Percentiles rank a stretch among this genome's conserved stretches.
phyloP scores from a whole-genome alignment of 2,888 invertebrate species.

The Synergus japonicus region DNA sequence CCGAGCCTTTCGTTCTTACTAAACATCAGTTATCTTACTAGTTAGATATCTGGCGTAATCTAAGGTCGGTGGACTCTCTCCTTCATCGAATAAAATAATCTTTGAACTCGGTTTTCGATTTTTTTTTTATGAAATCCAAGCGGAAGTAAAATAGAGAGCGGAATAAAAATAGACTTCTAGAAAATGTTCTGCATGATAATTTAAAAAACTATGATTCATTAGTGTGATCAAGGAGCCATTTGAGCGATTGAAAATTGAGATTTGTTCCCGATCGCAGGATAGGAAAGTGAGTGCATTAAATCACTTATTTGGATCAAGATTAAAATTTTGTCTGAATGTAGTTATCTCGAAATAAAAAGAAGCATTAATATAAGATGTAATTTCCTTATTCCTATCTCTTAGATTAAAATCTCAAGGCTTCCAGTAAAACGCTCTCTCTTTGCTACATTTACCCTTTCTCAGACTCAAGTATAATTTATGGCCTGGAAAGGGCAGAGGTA shows the following conservation, averaged over 20 bases:
- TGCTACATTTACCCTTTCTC: slow-evolving; percentile 22
- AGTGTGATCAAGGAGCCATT: background rate
- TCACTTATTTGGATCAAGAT: background rate
- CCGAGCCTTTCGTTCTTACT: slow-evolving; percentile 49
- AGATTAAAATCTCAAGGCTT: slow-evolving; percentile 36
- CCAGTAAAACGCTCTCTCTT: slow-evolving; percentile 8
- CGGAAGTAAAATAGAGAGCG: no score
- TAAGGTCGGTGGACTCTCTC: slow-evolving; percentile 15
- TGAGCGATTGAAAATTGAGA: background rate
- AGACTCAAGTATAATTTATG: slow-evolving; percentile 15
- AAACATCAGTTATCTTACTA: slow-evolving; percentile 35
- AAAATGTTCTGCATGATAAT: no score
- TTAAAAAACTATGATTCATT: no score
- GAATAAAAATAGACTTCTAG: no score
- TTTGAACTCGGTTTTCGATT: background rate
- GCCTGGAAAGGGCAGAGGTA: background rate
- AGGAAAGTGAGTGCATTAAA: background rate
- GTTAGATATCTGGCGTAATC: slow-evolving; percentile 16
- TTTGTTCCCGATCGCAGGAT: no score
- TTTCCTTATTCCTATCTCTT: slow-evolving; percentile 23
- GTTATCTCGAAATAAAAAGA: slow-evolving; percentile 11
- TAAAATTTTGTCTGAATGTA: background rate
- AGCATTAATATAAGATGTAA: slow-evolving; percentile 9
- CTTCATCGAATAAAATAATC: no score
- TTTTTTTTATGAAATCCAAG: no score